phyloP scores from a whole-genome alignment of 2,797 vertebrate genomes.

The Arnoldichthys spilopterus region DNA sequence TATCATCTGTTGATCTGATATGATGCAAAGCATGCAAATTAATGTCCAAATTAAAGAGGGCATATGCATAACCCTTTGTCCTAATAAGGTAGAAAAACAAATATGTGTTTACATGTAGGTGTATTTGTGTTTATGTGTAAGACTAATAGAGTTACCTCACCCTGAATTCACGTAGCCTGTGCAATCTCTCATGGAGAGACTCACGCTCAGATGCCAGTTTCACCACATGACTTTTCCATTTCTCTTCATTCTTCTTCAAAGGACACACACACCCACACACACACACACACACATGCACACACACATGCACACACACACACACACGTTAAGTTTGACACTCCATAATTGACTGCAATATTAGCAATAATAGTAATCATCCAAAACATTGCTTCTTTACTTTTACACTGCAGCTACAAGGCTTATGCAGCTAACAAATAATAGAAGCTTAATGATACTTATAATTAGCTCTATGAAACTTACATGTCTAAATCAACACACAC shows the following conservation, averaged over 20 bases:
- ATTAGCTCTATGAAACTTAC: not conserved
- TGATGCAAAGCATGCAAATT: too few relatives aligned
- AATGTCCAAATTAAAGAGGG: too few relatives aligned
- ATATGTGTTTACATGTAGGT: not conserved
- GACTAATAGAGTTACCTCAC: slow-evolving; percentile 60
- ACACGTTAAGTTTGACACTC: slow-evolving; percentile 24
- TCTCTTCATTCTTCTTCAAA: slow-evolving; percentile 72
- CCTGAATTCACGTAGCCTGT: slow-evolving; percentile 74
- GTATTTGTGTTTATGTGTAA: slow-evolving; percentile 20
- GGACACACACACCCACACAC: slow-evolving; percentile 14
- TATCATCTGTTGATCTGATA: too few relatives aligned
- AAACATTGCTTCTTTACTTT: not conserved
- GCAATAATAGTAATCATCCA: not conserved
- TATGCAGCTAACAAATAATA: not conserved
- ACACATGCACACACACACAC: slow-evolving; percentile 25
- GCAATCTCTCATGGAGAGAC: slow-evolving; percentile 66
- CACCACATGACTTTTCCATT: slow-evolving; percentile 71
- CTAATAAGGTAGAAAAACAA: too few relatives aligned
- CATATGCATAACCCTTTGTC: too few relatives aligned
- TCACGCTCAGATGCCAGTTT: slow-evolving; percentile 67
- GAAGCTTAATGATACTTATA: not conserved
- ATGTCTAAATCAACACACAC: not conserved
- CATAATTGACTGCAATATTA: slow-evolving; percentile 21
- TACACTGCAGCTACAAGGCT: not conserved
- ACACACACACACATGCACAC: slow-evolving; percentile 26